Evolutionary conservation across 2,888 invertebrate species (phyloP).

Genomic region (Drosophila melanosoma): DNA sequence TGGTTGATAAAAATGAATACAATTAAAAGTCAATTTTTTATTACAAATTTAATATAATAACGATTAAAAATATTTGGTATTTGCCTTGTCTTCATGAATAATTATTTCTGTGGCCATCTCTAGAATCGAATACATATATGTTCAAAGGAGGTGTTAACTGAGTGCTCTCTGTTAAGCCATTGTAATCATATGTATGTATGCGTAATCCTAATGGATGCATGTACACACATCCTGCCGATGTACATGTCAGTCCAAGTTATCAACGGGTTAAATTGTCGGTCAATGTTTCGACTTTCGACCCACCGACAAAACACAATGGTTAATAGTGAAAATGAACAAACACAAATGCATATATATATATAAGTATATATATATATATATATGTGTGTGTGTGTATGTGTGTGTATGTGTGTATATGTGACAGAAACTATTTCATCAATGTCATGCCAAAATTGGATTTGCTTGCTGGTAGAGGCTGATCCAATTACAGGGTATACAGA

Average conservation of each 20-base stretch:
- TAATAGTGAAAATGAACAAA: background rate
- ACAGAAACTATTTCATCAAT: background rate
- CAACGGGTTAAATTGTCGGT: background rate
- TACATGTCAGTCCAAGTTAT: background rate
- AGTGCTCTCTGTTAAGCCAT: background rate
- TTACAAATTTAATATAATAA: background rate
- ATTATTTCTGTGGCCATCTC: background rate
- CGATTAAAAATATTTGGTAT: background rate
- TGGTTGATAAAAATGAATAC: background rate
- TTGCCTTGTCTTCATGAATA: background rate
- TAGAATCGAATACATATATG: background rate
- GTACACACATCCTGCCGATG: background rate
- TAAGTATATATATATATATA: background rate
- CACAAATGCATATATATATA: background rate
- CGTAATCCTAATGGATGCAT: background rate
- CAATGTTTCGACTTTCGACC: background rate
- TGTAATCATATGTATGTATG: background rate
- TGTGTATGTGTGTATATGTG: background rate
- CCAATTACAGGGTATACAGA: constrained; percentile 14
- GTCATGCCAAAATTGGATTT: background rate
- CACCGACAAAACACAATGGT: background rate
- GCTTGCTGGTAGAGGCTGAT: too few relatives aligned
- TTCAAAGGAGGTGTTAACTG: background rate
- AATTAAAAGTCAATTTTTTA: background rate
- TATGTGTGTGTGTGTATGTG: background rate